Evolutionary conservation across 2,113 vertebrate genomes (phyloP).

Genomic region (Cavia porcellus): DNA sequence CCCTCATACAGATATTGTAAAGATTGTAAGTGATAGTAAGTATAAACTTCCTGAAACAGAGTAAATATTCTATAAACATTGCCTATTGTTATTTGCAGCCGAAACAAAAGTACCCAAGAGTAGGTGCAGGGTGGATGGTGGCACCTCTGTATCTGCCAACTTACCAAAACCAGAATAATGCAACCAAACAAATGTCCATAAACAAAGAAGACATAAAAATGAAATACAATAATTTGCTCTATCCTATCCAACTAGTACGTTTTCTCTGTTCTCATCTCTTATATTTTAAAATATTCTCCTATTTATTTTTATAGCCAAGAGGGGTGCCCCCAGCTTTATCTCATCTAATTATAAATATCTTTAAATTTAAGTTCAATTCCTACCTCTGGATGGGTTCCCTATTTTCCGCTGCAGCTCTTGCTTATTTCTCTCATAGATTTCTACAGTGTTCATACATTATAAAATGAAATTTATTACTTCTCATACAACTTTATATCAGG

Average conservation of each 20-base stretch:
- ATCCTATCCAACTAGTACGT: neutral
- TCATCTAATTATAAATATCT: neutral
- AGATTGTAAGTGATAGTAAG: neutral
- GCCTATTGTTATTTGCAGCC: neutral
- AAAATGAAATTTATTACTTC: conserved; percentile 54
- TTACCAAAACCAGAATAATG: neutral
- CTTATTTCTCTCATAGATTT: conserved; percentile 49
- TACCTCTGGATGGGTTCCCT: neutral
- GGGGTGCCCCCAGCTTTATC: neutral
- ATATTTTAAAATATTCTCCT: neutral
- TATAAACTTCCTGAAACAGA: neutral
- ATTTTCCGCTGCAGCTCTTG: neutral
- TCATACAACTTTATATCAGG: conserved; percentile 35
- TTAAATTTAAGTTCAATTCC: neutral
- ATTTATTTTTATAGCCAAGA: neutral
- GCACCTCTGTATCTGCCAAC: neutral
- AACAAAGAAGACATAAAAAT: neutral
- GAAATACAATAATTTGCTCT: neutral
- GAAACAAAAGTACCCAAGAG: neutral
- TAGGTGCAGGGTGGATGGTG: too few species aligned
- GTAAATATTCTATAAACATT: neutral
- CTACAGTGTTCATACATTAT: neutral
- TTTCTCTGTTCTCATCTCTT: neutral
- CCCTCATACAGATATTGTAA: neutral
- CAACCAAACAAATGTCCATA: neutral